Percentiles rank a stretch among this genome's conserved stretches.
Conservation (phyloP, 1,140 invertebrate genomes). For the roundworm (Caenorhabditis elegans) region DNA sequence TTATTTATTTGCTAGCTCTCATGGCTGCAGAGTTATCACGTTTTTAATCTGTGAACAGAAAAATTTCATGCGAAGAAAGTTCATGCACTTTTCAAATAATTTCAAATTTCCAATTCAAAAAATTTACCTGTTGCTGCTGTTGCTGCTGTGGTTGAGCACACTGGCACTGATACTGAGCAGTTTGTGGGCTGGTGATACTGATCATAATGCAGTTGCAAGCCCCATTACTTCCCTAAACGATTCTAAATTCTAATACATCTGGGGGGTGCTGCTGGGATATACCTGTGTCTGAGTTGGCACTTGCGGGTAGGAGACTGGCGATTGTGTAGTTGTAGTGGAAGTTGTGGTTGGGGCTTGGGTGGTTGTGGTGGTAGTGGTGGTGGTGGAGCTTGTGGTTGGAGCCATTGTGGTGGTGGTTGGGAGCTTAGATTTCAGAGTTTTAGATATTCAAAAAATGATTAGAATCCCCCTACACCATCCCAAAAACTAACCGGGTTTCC, state of each 20-base stretch:
- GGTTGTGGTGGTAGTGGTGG: constrained; percentile 27
- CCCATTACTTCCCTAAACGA: not conserved
- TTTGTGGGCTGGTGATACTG: constrained; percentile 38
- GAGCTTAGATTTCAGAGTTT: not conserved
- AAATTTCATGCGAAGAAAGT: too few species aligned
- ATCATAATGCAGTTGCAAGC: constrained; percentile 44
- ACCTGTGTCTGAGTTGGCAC: constrained; percentile 29
- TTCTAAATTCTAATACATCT: not conserved
- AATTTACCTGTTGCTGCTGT: not conserved
- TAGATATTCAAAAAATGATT: too few species aligned
- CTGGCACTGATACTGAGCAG: constrained; percentile 41
- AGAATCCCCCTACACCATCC: too few species aligned
- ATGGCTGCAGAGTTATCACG: too few species aligned
- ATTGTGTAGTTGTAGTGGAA: not conserved
- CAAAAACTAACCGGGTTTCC: constrained; percentile 39
- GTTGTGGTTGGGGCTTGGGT: constrained; percentile 28
- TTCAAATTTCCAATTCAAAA: too few species aligned
- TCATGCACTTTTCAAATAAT: too few species aligned
- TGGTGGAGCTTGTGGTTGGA: constrained; percentile 34
- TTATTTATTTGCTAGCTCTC: too few species aligned
- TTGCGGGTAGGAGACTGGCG: constrained; percentile 11
- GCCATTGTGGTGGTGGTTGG: constrained; percentile 37
- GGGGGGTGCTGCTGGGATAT: not conserved
- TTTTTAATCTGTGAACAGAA: too few species aligned
- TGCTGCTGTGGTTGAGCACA: constrained; percentile 23